Evolutionary conservation across 2,888 invertebrate species (phyloP), one percentile per base, ranked within the genome.

Genomic region (Drosophila melanocephala): DNA sequence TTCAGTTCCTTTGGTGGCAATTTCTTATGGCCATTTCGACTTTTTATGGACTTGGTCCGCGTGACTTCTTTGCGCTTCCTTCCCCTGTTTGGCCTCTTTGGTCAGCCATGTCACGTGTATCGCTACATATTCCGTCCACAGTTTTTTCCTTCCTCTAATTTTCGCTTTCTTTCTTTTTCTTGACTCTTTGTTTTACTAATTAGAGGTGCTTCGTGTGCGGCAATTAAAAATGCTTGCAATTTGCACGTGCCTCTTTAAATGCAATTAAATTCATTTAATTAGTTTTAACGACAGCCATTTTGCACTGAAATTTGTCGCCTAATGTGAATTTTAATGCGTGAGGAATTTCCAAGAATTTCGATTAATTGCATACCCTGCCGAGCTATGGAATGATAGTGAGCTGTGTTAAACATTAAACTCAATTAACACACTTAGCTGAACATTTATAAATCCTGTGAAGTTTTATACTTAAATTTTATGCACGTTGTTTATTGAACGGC

Each of bases 181-280:
- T 37, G 19, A 26, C 32, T 62, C 52, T 57, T 33, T 63, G 69
- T 67, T 74, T 59, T 70, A 57, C 90, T 89, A 87, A 89, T 85
- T 89, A 75, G 75, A 72, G 57, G 7, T 72, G 30, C 74, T 59
- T 47, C 55, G 42, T 63, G 59, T 77, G 67, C 61, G 71, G 78
- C 89, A 86, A 78, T 84, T 87, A 87, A 89, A 89, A 84, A 84
- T 72, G 74, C 63, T 80, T 76, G 81, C 87, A 78, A 86, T 89
- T 89, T 81, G 87, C 89, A 86, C 86, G 87, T 86, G 81, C 72
- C 82, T 65, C 81, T 87, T 90, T 62, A 81, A 81, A 87, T 76
- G 86, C 85, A 77, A 90, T 89, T 87, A 89, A 90, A 87, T 84
- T 68, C 86, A 67, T 89, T 86, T 90, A 86, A 86, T 89, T 89